Conservation (phyloP, 2,797 vertebrate genomes). For the Petrocephalus schoutedeni region DNA sequence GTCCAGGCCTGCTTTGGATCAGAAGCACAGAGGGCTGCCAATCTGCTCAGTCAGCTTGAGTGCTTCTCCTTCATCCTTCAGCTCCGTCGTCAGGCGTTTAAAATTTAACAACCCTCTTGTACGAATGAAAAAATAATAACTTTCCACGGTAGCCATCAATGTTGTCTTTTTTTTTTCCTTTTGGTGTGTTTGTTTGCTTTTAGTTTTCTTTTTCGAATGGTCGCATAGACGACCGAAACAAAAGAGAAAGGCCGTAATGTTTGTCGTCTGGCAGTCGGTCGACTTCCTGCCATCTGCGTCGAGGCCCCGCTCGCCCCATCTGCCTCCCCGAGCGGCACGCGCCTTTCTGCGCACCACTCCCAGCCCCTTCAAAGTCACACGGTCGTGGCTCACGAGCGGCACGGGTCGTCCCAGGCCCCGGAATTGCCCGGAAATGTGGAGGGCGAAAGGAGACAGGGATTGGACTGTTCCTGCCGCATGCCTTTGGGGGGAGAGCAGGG, state of each 20-base stretch:
- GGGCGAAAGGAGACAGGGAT: slow-evolving; percentile 39
- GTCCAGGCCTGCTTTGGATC: slow-evolving; percentile 7
- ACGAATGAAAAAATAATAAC: background rate
- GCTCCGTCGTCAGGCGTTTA: background rate
- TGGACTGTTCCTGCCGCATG: slow-evolving; percentile 23
- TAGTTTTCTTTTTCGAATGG: background rate
- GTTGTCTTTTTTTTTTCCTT: background rate
- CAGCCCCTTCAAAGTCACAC: slow-evolving; percentile 36
- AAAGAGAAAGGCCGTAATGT: background rate
- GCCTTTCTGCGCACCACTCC: background rate
- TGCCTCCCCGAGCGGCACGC: background rate
- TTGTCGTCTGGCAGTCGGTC: background rate
- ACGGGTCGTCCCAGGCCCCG: slow-evolving; percentile 27
- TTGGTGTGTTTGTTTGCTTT: background rate
- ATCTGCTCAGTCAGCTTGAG: slow-evolving; percentile 1
- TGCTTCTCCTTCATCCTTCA: background rate
- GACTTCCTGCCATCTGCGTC: background rate
- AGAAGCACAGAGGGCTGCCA: slow-evolving; percentile 2
- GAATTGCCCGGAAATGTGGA: slow-evolving; percentile 41
- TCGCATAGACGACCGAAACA: background rate
- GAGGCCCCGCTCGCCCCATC: background rate
- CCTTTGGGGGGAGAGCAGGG: slow-evolving; percentile 18
- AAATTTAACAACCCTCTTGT: background rate
- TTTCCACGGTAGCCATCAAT: background rate
- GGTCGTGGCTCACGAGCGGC: slow-evolving; percentile 36